Percentiles rank a stretch among this genome's conserved stretches.
These are phyloP conservation scores for Lasioglossum leucozonium DNA, from an alignment of 2,888 invertebrate species.

Conservation along the genomic window DNA sequence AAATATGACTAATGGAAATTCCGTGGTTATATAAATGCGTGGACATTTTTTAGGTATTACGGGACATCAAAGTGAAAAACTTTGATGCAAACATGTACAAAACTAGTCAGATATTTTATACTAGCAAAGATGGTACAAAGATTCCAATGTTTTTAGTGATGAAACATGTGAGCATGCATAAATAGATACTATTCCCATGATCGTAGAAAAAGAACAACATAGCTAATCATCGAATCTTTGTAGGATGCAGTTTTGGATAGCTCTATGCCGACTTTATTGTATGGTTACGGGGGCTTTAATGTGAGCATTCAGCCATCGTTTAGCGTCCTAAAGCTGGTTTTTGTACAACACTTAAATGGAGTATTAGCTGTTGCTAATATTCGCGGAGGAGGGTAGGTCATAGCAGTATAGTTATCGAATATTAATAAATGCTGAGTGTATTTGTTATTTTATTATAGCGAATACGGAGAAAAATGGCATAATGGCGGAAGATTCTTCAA, in stretches of 20 bases:
- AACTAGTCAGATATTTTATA: constrained; percentile 95
- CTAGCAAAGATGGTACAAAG: constrained; percentile 96
- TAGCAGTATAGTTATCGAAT: not conserved
- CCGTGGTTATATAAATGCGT: not conserved
- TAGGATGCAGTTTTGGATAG: constrained; percentile 89
- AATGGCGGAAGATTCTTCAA: constrained; percentile 95
- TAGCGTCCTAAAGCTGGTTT: constrained; percentile 93
- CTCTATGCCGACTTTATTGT: constrained; percentile 93
- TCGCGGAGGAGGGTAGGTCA: constrained; percentile 95
- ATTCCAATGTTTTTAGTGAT: constrained; percentile 98
- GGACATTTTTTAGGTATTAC: constrained; percentile 88
- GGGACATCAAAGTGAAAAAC: constrained; percentile 94
- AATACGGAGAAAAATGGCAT: constrained; percentile 99
- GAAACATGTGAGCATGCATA: constrained; percentile 87
- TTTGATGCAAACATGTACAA: constrained; percentile 92
- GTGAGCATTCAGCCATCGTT: constrained; percentile 96
- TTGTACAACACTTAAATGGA: constrained; percentile 95
- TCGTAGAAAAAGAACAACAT: not conserved
- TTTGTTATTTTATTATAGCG: constrained; percentile 86
- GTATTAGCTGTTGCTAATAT: constrained; percentile 97
- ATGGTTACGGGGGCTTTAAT: constrained; percentile 99
- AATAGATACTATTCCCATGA: constrained; percentile 9
- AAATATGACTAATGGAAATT: constrained; percentile 2
- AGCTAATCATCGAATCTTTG: constrained; percentile 50
- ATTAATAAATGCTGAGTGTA: not conserved